Evolutionary conservation across 2,888 invertebrate genomes (phyloP).

Genomic region (Caradrina clavipalpis): DNA sequence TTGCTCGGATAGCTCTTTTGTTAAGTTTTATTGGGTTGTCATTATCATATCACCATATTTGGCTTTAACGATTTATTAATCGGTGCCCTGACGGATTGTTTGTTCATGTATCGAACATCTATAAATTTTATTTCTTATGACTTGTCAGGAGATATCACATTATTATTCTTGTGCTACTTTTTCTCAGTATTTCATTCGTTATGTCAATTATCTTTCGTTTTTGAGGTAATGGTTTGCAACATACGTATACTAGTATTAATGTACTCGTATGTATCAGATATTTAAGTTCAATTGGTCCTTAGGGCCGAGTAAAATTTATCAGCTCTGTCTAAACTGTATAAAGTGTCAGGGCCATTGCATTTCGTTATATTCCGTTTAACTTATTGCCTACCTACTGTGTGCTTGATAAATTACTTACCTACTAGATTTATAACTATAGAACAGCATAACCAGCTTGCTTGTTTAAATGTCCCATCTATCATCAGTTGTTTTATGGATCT

Average conservation of each 20-base stretch:
- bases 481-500: constrained; percentile 6
- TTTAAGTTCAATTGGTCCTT: background rate
- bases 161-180: constrained; percentile 30
- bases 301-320: no score
- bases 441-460: background rate
- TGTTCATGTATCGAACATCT: constrained; percentile 48
- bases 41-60: constrained; percentile 76
- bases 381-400: background rate
- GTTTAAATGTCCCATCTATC: background rate
- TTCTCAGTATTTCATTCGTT: constrained; percentile 23
- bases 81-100: constrained; percentile 62
- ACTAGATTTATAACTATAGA: constrained; percentile 4
- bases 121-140: constrained; percentile 34
- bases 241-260: background rate
- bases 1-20: constrained; percentile 69
- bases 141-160: constrained; percentile 25
- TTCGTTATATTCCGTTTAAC: background rate
- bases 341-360: background rate
- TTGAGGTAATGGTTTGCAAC: constrained; percentile 15
- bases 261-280: background rate
- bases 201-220: constrained; percentile 13
- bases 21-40: constrained; percentile 73
- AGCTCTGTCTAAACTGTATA: no score
- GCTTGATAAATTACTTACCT: background rate
- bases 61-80: constrained; percentile 75